Conservation (phyloP, 2,888 invertebrate species). For the Eristalis arbustorum region DNA sequence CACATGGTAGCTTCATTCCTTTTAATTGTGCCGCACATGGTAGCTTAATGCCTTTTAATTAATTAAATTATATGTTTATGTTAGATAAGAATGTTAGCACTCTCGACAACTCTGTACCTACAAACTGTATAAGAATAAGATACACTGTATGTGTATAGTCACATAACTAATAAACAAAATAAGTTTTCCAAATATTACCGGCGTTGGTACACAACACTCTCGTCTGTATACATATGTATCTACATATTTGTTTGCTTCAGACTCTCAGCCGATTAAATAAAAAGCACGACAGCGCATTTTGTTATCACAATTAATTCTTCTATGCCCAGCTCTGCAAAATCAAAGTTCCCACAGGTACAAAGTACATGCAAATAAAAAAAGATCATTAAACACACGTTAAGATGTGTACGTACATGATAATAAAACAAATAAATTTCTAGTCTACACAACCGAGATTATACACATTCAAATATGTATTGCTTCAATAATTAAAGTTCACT, state of each 20-base stretch:
- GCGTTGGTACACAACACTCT: background rate
- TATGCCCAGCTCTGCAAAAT: background rate
- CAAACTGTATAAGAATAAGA: no score
- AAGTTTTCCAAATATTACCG: background rate
- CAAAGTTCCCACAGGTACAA: background rate
- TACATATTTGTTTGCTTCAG: background rate
- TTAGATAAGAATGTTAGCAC: no score
- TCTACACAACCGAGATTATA: background rate
- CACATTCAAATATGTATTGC: background rate
- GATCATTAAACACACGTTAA: background rate
- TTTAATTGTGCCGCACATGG: no score
- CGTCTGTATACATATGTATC: background rate
- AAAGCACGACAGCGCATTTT: background rate
- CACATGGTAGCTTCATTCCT: no score
- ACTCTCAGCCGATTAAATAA: background rate
- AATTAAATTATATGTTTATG: no score
- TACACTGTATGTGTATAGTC: background rate
- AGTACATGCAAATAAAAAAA: background rate
- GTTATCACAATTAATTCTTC: background rate
- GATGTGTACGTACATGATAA: background rate
- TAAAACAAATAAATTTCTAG: conserved; percentile 6
- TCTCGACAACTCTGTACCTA: no score
- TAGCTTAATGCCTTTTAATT: no score
- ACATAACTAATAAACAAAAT: no score
- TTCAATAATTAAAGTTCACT: background rate